phyloP scores from a whole-genome alignment of 2,888 invertebrate species.

The Ophion obscuratus region DNA sequence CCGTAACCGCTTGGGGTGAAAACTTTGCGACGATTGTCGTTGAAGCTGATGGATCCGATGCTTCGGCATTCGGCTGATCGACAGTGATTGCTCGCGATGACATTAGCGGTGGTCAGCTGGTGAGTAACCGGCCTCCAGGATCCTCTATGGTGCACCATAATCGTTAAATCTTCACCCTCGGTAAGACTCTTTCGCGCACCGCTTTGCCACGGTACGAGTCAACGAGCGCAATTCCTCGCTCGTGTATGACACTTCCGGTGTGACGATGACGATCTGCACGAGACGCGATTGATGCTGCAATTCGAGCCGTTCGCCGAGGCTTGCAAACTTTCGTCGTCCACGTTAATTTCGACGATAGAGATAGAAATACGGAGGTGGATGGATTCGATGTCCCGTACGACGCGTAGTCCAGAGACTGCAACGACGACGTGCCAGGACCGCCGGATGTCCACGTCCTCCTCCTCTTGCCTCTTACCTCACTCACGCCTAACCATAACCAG shows the following conservation, averaged over 20 bases:
- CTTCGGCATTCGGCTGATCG: not conserved
- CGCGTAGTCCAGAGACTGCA: constrained; percentile 53
- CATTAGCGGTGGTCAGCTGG: constrained; percentile 54
- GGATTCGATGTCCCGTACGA: constrained; percentile 49
- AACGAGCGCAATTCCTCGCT: not conserved
- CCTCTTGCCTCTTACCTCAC: constrained; percentile 82
- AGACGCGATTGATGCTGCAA: not conserved
- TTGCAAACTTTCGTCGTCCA: not conserved
- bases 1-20: not conserved
- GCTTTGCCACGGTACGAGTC: constrained; percentile 4
- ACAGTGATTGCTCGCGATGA: not conserved
- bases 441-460: constrained; percentile 72
- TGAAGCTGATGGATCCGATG: not conserved
- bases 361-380: constrained; percentile 28
- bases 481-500: constrained; percentile 82
- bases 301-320: not conserved
- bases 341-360: constrained; percentile 28
- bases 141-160: constrained; percentile 70
- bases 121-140: constrained; percentile 68
- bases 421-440: constrained; percentile 63
- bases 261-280: constrained; percentile 36
- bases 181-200: constrained; percentile 16
- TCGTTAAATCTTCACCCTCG: constrained; percentile 60
- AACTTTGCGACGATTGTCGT: not conserved
- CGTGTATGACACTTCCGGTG: not conserved